Evolutionary conservation across 2,797 vertebrate species (phyloP).

Genomic region (Pterois miles): DNA sequence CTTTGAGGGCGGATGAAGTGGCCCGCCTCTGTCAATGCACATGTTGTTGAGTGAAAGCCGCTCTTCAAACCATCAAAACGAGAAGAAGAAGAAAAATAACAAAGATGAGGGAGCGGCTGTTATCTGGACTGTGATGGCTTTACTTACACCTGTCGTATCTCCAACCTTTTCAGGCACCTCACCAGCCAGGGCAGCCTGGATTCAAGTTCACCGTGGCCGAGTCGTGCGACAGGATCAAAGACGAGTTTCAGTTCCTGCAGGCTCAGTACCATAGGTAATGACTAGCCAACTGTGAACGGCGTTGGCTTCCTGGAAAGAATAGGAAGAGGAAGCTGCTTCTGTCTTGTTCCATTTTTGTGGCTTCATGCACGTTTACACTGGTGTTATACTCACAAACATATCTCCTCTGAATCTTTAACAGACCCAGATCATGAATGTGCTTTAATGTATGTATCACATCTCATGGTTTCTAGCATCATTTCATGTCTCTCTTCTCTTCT

Average conservation of each 20-base stretch:
- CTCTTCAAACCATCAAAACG: constrained; percentile 53
- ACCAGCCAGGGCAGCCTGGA: constrained; percentile 94
- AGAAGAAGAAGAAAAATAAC: neutral
- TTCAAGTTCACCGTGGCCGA: constrained; percentile 98
- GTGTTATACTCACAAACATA: neutral
- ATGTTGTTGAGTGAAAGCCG: constrained; percentile 63
- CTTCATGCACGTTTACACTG: neutral
- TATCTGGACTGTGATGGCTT: constrained; percentile 28
- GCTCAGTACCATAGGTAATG: constrained; percentile 96
- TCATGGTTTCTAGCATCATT: neutral
- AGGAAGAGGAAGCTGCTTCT: constrained; percentile 57
- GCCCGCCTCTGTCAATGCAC: constrained; percentile 62
- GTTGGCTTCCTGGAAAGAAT: constrained; percentile 53
- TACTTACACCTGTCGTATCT: constrained; percentile 59
- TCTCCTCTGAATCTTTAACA: neutral
- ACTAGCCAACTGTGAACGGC: constrained; percentile 31
- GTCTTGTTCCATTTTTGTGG: constrained; percentile 25
- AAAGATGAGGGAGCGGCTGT: neutral
- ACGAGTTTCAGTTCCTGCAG: constrained; percentile 97
- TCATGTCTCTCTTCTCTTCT: constrained; percentile 15
- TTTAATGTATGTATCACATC: neutral
- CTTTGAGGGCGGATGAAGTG: constrained; percentile 57
- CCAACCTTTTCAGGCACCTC: constrained; percentile 86
- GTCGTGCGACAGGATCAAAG: constrained; percentile 96
- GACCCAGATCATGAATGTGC: neutral